phyloP scores from a whole-genome alignment of 2,797 vertebrate genomes.

The Bucorvus abyssinicus region DNA sequence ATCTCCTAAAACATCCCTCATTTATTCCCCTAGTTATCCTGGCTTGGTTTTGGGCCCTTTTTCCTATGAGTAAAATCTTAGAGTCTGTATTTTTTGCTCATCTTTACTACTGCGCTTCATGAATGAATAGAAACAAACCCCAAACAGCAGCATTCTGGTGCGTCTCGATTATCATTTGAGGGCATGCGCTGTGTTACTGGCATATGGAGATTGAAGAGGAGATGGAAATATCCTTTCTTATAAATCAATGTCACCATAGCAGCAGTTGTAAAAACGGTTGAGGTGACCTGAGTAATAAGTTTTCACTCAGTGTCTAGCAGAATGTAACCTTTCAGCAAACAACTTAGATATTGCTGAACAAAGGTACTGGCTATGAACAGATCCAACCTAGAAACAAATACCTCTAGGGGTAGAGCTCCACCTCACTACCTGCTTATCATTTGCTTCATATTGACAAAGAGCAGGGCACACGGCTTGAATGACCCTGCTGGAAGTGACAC shows the following conservation, averaged over 20 bases:
- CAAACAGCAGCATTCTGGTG: neutral
- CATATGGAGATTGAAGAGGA: neutral
- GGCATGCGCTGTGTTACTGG: neutral
- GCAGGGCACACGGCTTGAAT: neutral
- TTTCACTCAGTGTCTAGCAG: neutral
- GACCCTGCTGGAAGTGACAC: neutral
- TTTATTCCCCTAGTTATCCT: neutral
- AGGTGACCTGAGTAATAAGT: neutral
- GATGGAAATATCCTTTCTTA: neutral
- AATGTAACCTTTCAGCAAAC: neutral
- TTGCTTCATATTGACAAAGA: neutral
- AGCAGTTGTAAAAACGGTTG: neutral
- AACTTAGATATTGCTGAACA: neutral
- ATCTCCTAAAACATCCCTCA: neutral
- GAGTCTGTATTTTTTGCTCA: neutral
- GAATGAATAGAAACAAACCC: neutral
- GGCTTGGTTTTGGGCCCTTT: neutral
- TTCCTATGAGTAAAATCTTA: neutral
- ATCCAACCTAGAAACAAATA: neutral
- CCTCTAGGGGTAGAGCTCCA: neutral
- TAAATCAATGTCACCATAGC: neutral
- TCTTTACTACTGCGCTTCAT: accelerated
- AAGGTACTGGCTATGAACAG: neutral
- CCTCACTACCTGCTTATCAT: neutral
- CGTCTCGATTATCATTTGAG: neutral